A percentile compares a stretch with the other conserved stretches of the same genome.
phyloP scores from a whole-genome alignment of 2,888 invertebrate genomes.

The Teleiodes luculella region DNA sequence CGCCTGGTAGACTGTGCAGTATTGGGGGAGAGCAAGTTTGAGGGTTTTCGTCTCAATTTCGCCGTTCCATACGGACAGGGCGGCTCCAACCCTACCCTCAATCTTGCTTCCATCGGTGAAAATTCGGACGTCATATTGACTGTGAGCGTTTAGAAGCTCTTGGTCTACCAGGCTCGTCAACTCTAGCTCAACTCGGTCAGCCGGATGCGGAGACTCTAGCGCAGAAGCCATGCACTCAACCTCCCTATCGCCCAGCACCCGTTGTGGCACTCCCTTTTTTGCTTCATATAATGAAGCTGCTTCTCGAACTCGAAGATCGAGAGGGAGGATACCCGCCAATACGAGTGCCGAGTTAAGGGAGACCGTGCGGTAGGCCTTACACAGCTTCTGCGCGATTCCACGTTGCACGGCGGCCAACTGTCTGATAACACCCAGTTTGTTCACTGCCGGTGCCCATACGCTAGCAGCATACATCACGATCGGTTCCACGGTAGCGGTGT shows the following conservation, averaged over 20 bases:
- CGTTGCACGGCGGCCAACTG: neutral
- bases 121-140: neutral
- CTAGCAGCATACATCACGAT: too few species aligned
- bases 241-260: too few species aligned
- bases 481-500: too few species aligned
- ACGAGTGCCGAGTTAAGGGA: slow-evolving; percentile 18
- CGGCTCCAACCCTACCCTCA: slow-evolving; percentile 16
- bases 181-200: neutral
- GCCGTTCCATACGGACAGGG: neutral
- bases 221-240: neutral
- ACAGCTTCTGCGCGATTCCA: slow-evolving; percentile 19
- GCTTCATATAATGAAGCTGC: slow-evolving; percentile 21
- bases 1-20: slow-evolving; percentile 3
- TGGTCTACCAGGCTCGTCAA: neutral
- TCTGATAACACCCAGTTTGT: too few species aligned
- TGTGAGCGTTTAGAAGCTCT: neutral
- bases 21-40: neutral
- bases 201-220: neutral
- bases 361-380: slow-evolving; percentile 19
- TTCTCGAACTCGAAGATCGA: slow-evolving; percentile 13
- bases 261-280: slow-evolving; percentile 13
- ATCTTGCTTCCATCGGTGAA: slow-evolving; percentile 24
- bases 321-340: slow-evolving; percentile 18
- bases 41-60: neutral
- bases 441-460: too few species aligned